Evolutionary conservation across 2,888 invertebrate genomes (phyloP), one percentile per base, ranked within the genome.

Genomic region (Trichopria drosophilae): DNA sequence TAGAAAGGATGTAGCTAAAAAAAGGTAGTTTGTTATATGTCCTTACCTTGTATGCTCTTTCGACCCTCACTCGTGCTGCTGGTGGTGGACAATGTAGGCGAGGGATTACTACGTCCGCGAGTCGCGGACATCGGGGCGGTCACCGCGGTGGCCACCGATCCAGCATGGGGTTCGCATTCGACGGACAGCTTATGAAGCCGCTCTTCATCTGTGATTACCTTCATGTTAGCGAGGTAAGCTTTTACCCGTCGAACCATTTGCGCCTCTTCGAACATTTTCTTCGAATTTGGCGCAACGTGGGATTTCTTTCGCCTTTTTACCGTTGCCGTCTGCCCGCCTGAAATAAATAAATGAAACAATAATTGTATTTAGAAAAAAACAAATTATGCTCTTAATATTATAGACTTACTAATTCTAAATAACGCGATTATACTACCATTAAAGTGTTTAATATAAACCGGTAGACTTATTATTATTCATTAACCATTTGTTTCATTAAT

Each of bases 231-330:
- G 52, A 99, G 81, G 78, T 99, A 99, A 3, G 97, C 91, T 75
- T 97, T 95, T 4, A 98, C 97, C 48, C 96, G 82, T 22, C 97
- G 83, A 47, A 96, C 95, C 98, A 98, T 98, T 78, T 97, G 94
- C 22, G 97, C 95, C 80, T 97, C 96, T 76, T 97, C 97, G 76
- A 94, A 97, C 95, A 97, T 96, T 76, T 95, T 96, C 78, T 96
- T 96, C 42, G 93, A 92, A 77, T 97, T 96, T 2, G 93, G 93
- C 4, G 92, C 89, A 20, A 93, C 88, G 22, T 90, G 84, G 0
- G 93, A 88, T 72, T 93, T 90, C 77, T 93, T 93, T 62, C 93
- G 82, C 62, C 93, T 80, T 71, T 93, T 94, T 0, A 93, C 92
- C 2, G 93, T 93, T 0, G 92, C 88, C 5, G 73, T 73, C 59